A percentile compares a stretch with the other conserved stretches of the same genome.
phyloP scores from a whole-genome alignment of 2,888 invertebrate species.

The Leptarthrus brevirostris region DNA sequence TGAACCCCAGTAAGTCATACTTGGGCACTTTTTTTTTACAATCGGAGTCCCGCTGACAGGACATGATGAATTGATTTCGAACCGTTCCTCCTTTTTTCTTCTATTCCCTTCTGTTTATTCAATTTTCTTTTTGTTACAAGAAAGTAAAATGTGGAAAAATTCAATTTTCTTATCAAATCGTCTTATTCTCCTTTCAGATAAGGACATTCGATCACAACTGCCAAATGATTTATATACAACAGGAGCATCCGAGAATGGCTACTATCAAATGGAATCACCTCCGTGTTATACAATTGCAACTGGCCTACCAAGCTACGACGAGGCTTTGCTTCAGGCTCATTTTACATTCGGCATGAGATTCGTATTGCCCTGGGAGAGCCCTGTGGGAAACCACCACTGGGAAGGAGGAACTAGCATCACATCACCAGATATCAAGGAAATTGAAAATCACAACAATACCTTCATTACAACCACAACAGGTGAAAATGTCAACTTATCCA shows the following conservation, averaged over 20 bases:
- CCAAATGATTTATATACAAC: constrained; percentile 54
- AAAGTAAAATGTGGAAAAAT: constrained; percentile 21
- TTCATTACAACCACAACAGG: background rate
- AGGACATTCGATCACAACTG: constrained; percentile 65
- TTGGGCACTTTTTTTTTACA: background rate
- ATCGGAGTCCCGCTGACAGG: constrained; percentile 29
- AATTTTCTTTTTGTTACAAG: constrained; percentile 13
- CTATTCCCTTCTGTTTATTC: constrained; percentile 18
- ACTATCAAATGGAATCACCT: constrained; percentile 69
- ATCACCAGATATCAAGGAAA: constrained; percentile 26
- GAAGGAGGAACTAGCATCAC: constrained; percentile 57
- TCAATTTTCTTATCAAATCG: constrained; percentile 49
- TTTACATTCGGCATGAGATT: constrained; percentile 59
- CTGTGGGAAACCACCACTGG: constrained; percentile 55
- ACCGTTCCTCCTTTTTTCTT: background rate
- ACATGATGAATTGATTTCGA: constrained; percentile 50
- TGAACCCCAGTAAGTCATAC: no score
- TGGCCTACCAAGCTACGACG: constrained; percentile 73
- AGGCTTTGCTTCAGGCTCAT: constrained; percentile 70
- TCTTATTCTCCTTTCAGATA: constrained; percentile 60
- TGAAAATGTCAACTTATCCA: background rate
- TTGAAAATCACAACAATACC: constrained; percentile 24
- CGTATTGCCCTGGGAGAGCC: constrained; percentile 55
- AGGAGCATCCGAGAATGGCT: constrained; percentile 59
- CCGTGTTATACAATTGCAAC: constrained; percentile 75